These are phyloP conservation scores for Drosophila melanogaster DNA, from an alignment of 1,140 invertebrate genomes.

Conservation along the genomic window DNA sequence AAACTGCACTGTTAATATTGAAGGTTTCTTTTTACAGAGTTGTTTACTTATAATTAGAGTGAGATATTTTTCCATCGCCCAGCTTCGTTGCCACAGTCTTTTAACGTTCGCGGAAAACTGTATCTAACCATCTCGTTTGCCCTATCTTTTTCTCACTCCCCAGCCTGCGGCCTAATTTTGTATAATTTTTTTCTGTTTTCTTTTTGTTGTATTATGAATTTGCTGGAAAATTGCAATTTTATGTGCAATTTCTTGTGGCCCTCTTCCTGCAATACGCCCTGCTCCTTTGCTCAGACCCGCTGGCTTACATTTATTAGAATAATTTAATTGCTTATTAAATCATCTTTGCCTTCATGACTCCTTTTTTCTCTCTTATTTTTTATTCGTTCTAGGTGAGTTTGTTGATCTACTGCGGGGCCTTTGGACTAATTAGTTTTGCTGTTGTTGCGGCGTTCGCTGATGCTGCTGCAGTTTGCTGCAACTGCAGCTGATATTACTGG, in stretches of 20 bases:
- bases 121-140: slow-evolving; percentile 11
- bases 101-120: slow-evolving; percentile 1
- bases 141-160: slow-evolving; percentile 8
- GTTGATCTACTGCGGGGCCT: slow-evolving; percentile 39
- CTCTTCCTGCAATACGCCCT: slow-evolving; percentile 23
- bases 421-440: slow-evolving; percentile 53
- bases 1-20: not conserved
- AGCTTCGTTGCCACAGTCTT: slow-evolving; percentile 1
- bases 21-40: not conserved
- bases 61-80: slow-evolving; percentile 16
- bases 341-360: slow-evolving; percentile 54
- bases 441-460: slow-evolving; percentile 8
- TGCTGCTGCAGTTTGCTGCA: slow-evolving; percentile 7
- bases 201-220: slow-evolving; percentile 66
- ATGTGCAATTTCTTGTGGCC: slow-evolving; percentile 71
- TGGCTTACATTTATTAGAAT: slow-evolving; percentile 71
- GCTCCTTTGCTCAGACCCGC: slow-evolving; percentile 30
- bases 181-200: slow-evolving; percentile 67
- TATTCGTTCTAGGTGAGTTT: slow-evolving; percentile 74
- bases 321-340: slow-evolving; percentile 83
- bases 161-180: slow-evolving; percentile 70
- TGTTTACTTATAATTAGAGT: slow-evolving; percentile 15
- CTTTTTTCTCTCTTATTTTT: slow-evolving; percentile 40
- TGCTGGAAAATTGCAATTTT: slow-evolving; percentile 82
- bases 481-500: slow-evolving; percentile 5